These are phyloP conservation scores for Pycnonotus jocosus DNA, from an alignment of 2,113 vertebrate genomes.

Conservation along the genomic window DNA sequence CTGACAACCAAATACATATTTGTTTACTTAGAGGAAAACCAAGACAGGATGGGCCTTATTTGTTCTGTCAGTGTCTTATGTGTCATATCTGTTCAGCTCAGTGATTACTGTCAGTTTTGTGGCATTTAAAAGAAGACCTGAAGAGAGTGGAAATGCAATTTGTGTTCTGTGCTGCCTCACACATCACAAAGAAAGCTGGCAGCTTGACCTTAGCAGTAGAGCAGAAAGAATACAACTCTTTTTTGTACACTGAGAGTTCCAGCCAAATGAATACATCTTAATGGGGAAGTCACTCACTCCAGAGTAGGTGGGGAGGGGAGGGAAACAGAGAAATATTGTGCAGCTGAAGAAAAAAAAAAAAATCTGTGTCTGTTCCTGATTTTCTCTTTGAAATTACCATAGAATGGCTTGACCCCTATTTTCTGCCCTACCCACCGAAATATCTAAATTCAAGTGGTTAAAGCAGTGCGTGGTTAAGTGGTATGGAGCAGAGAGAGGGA, in stretches of 20 bases:
- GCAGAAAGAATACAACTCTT: neutral
- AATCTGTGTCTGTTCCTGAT: neutral
- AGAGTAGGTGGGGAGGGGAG: neutral
- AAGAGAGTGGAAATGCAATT: neutral
- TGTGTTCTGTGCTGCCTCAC: neutral
- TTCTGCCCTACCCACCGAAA: neutral
- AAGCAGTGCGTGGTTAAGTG: neutral
- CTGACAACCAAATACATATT: neutral
- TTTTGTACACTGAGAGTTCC: neutral
- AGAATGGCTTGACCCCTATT: neutral
- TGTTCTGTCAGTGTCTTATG: neutral
- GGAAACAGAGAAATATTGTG: neutral
- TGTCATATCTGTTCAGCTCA: slow-evolving; percentile 8
- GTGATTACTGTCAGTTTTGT: neutral
- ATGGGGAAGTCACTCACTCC: neutral
- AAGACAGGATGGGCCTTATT: neutral
- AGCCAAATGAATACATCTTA: neutral
- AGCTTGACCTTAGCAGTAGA: slow-evolving; percentile 7
- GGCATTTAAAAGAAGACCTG: neutral
- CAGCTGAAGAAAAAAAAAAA: neutral
- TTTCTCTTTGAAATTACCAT: neutral
- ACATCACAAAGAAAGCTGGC: neutral
- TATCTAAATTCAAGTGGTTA: neutral
- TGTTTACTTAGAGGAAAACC: neutral
- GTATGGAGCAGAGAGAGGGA: neutral